These are phyloP conservation scores for Chaetogeoica ovagalla DNA, from an alignment of 2,888 invertebrate species.

Conservation along the genomic window DNA sequence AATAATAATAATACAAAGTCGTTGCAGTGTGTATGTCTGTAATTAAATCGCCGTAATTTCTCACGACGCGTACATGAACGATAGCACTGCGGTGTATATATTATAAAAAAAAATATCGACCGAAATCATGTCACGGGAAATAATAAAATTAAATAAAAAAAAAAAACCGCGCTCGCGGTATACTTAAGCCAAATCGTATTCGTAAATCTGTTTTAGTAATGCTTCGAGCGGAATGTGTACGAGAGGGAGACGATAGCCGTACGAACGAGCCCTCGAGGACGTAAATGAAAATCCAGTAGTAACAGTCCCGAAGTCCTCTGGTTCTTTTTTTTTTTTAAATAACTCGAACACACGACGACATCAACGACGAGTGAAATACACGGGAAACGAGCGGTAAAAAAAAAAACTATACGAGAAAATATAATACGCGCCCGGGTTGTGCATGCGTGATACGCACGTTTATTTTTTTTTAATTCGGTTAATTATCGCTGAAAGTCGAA, in stretches of 20 bases:
- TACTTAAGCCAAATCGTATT: conserved; percentile 15
- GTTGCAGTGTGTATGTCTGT: conserved; percentile 11
- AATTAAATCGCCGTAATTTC: conserved; percentile 42
- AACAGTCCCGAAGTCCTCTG: background rate
- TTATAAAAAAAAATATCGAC: too few relatives aligned
- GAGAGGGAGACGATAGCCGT: too few relatives aligned
- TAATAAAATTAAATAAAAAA: conserved; percentile 14
- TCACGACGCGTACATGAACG: conserved; percentile 10
- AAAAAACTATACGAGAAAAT: too few relatives aligned
- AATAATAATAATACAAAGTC: background rate
- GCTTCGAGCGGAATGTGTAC: background rate
- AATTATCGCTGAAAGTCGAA: too few relatives aligned
- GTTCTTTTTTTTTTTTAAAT: too few relatives aligned
- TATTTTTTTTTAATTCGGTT: too few relatives aligned
- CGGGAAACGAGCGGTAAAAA: too few relatives aligned
- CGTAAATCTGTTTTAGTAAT: background rate
- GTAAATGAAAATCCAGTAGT: conserved; percentile 32
- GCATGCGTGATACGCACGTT: too few relatives aligned
- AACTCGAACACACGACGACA: too few relatives aligned
- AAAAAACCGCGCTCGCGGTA: background rate
- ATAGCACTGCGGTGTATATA: too few relatives aligned
- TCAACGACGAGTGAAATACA: too few relatives aligned
- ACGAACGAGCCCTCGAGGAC: background rate
- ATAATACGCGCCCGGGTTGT: too few relatives aligned
- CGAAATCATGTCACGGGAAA: conserved; percentile 34